A percentile compares a stretch with the other conserved stretches of the same genome.
phyloP scores from a whole-genome alignment of 2,113 vertebrate species.

The Colistium nudipinnis region DNA sequence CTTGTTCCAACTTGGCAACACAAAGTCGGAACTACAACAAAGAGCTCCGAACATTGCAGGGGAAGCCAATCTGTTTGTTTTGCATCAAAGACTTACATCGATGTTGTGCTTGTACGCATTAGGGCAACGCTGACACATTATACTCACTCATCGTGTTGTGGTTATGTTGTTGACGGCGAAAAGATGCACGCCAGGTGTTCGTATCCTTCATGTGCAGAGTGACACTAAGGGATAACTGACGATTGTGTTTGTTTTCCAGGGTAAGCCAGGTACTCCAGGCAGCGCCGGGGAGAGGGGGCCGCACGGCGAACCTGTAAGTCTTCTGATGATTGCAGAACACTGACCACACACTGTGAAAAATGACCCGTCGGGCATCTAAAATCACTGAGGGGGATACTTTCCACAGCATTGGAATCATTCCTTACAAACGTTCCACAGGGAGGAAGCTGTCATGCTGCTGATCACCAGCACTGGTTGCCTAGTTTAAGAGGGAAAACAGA shows the following conservation, averaged over 20 bases:
- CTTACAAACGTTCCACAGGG: neutral
- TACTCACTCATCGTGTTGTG: slow-evolving; percentile 10
- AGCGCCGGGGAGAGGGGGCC: slow-evolving; percentile 86
- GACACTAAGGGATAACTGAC: neutral
- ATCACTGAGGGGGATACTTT: neutral
- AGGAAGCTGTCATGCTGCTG: neutral
- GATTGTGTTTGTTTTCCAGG: neutral
- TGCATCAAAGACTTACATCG: slow-evolving; percentile 5
- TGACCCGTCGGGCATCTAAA: neutral
- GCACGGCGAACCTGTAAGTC: slow-evolving; percentile 90
- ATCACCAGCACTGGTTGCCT: neutral
- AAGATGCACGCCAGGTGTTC: neutral
- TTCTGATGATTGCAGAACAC: slow-evolving; percentile 19
- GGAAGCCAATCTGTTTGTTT: neutral
- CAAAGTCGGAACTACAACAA: slow-evolving; percentile 11
- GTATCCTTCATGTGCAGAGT: neutral
- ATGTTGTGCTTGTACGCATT: slow-evolving; percentile 8
- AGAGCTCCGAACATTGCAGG: neutral
- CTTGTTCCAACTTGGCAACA: slow-evolving; percentile 23
- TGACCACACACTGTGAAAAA: neutral
- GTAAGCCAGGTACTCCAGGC: slow-evolving; percentile 83
- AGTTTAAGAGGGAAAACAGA: neutral
- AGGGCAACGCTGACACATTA: slow-evolving; percentile 8
- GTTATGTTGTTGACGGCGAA: neutral
- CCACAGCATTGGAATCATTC: neutral